Evolutionary conservation across 2,797 vertebrate genomes (phyloP), one percentile per base, ranked within the genome.

Genomic region (Neosilurus mollespiculum): DNA sequence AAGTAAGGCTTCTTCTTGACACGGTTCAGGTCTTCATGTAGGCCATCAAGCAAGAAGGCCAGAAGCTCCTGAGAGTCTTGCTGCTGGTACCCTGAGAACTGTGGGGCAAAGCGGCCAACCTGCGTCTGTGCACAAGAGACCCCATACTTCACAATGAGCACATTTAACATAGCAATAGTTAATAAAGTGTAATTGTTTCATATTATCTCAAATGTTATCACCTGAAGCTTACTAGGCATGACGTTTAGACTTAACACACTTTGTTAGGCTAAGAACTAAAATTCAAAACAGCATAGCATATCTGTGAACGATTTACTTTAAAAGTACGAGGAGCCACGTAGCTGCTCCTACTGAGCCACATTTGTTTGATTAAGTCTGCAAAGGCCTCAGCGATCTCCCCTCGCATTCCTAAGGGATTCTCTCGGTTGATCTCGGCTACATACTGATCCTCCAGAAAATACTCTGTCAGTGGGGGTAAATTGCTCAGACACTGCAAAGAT

Each of bases 1-100:
- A 99, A 90, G 87, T 99, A 99, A 87, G 97, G 97, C 90, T 99
- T 99, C 92, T 98, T 98, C 90, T 98, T 99, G 87, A 99, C 98
- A 65, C 98, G 94, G 90, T 99, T 98, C 88, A 98, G 94, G 92
- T 99, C 98, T 92, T 99, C 98, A 1, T 99, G 98, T 65, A 99
- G 93, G 15, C 98, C 98, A 1, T 99, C 98, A 30, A 99, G 90
- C 84, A 99, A 94, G 90, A 99, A 99, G 86, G 98, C 97, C 93
- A 99, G 88, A 72, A 99, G 93, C 91, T 99, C 98, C 92, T 99
- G 98, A 11, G 97, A 99, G 93, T 99, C 98, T 91, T 99, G 98
- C 90, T 99, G 98, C 89, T 99, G 98, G 90, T 98, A 99, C 83
- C 98, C 98, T 77, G 97, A 98, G 93, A 99, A 99, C 91, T 99